These are phyloP conservation scores for Otolemur crassicaudatus DNA, from an alignment of 2,797 vertebrate species.

Conservation along the genomic window DNA sequence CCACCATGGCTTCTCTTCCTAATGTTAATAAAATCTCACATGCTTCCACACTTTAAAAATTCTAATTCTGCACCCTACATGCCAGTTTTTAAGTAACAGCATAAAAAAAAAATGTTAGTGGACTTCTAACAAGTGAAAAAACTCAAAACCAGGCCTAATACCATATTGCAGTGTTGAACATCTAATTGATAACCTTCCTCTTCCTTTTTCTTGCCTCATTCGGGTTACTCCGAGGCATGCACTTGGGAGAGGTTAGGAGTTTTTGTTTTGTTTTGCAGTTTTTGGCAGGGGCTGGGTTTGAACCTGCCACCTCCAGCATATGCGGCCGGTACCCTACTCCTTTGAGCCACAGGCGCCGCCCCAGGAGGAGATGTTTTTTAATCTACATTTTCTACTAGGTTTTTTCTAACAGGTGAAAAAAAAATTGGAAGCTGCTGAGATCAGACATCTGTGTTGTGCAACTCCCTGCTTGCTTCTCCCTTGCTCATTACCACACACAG, in stretches of 20 bases:
- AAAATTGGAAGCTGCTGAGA: constrained; percentile 3
- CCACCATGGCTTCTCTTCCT: background rate
- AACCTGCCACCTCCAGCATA: no score
- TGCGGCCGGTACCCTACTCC: no score
- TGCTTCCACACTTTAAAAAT: background rate
- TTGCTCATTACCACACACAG: constrained; percentile 14
- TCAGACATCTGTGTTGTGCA: background rate
- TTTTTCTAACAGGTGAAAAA: background rate
- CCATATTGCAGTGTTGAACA: background rate
- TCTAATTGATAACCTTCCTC: background rate
- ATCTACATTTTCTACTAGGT: background rate
- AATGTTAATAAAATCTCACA: background rate
- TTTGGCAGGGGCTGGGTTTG: no score
- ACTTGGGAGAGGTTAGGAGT: background rate
- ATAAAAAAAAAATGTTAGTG: constrained; percentile 7
- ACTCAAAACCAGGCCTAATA: background rate
- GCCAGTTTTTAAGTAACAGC: background rate
- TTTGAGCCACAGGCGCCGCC: no score
- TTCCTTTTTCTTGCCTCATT: constrained; percentile 19
- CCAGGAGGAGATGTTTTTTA: constrained; percentile 38
- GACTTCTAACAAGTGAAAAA: constrained; percentile 34
- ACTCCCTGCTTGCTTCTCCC: background rate
- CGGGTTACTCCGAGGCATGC: background rate
- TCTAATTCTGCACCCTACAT: constrained; percentile 10
- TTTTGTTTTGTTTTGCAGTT: no score